Evolutionary conservation across 2,113 vertebrate species (phyloP).

Genomic region (Limanda limanda): DNA sequence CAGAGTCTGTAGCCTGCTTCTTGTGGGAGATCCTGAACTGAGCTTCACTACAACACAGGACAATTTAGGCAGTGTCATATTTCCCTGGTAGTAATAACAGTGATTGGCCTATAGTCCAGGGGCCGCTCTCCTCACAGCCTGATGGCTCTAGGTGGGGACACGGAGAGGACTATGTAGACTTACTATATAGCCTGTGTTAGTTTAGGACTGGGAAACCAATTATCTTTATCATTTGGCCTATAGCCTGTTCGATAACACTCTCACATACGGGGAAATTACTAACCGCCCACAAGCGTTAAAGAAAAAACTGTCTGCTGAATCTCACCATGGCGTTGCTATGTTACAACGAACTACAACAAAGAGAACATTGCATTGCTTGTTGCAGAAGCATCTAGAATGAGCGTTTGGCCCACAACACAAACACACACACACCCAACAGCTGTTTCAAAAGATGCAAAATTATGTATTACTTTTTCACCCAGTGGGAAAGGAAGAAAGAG

Average conservation of each 20-base stretch:
- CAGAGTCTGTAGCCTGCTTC: not conserved
- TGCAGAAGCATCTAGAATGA: constrained; percentile 32
- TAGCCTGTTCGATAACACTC: constrained; percentile 70
- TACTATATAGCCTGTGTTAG: constrained; percentile 57
- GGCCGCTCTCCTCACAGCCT: constrained; percentile 52
- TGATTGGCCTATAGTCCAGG: constrained; percentile 56
- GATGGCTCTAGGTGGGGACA: constrained; percentile 62
- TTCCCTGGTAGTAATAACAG: constrained; percentile 64
- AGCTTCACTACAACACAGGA: constrained; percentile 49
- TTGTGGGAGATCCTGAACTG: constrained; percentile 34
- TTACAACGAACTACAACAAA: constrained; percentile 62
- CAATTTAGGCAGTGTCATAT: constrained; percentile 64
- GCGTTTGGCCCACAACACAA: constrained; percentile 51
- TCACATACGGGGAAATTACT: constrained; percentile 68
- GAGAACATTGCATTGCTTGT: constrained; percentile 23
- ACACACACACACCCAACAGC: constrained; percentile 41
- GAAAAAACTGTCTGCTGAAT: constrained; percentile 41
- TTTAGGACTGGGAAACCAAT: constrained; percentile 64
- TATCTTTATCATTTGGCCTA: constrained; percentile 75
- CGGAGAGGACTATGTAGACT: constrained; percentile 45
- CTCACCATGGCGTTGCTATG: constrained; percentile 51
- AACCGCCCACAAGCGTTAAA: constrained; percentile 56
- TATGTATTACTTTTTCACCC: not conserved
- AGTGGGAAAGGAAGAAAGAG: not conserved
- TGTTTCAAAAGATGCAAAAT: constrained; percentile 40